Evolutionary conservation across 2,797 vertebrate species (phyloP).

Genomic region (Crocodylus rhombifer): DNA sequence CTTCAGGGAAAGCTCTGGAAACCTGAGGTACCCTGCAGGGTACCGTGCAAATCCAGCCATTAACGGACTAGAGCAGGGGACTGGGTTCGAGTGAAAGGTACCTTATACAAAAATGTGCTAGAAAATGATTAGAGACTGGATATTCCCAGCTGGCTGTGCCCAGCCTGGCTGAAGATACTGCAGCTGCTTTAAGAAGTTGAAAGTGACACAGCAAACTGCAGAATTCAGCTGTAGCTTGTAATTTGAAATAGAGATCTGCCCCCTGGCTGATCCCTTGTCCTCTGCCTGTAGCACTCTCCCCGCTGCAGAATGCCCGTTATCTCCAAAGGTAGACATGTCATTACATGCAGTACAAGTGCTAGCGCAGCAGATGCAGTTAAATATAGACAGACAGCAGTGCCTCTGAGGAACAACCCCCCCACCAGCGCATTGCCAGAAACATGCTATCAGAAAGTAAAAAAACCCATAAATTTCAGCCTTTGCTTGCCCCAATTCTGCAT

Average conservation of each 20-base stretch:
- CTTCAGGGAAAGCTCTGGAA: not conserved
- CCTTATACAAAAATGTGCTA: not conserved
- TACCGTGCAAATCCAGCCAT: not conserved
- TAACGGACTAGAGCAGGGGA: accelerated
- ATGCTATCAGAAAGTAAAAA: accelerated
- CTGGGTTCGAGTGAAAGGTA: not conserved
- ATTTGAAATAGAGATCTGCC: accelerated
- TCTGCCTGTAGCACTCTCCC: not conserved
- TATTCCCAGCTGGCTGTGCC: not conserved
- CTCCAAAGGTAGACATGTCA: not conserved
- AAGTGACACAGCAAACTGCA: accelerated
- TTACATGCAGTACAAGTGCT: accelerated
- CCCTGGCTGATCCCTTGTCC: not conserved
- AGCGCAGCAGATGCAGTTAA: not conserved
- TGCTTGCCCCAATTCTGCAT: not conserved
- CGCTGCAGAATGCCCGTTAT: not conserved
- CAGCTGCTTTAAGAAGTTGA: not conserved
- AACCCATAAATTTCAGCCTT: not conserved
- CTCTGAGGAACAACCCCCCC: not conserved
- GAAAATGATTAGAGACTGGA: not conserved
- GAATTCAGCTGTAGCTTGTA: not conserved
- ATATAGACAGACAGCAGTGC: not conserved
- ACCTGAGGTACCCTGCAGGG: not conserved
- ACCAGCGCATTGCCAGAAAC: accelerated
- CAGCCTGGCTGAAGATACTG: not conserved